These are phyloP conservation scores for Murina feae DNA, from an alignment of 2,113 vertebrate genomes.

Conservation along the genomic window DNA sequence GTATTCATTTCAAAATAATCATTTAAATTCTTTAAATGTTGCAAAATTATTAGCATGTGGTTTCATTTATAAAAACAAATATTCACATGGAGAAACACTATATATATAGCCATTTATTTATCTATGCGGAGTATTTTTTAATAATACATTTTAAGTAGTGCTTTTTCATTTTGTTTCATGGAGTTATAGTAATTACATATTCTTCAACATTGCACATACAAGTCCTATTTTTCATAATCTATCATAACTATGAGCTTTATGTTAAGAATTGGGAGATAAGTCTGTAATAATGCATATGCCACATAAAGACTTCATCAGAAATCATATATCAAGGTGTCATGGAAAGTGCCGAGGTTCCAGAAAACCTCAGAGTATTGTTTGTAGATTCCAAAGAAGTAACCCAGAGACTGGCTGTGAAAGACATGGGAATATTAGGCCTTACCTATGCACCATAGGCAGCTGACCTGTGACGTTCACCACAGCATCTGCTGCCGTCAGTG, in stretches of 20 bases:
- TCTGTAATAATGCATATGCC: background rate
- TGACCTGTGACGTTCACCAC: background rate
- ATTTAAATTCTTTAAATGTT: background rate
- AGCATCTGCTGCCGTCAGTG: background rate
- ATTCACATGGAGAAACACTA: background rate
- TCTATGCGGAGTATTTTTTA: background rate
- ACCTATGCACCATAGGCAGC: background rate
- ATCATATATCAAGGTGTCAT: background rate
- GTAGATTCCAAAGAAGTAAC: background rate
- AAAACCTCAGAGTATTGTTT: background rate
- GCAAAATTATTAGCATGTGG: background rate
- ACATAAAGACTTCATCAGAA: background rate
- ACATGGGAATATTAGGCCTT: background rate
- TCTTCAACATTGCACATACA: background rate
- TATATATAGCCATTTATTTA: background rate
- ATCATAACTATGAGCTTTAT: background rate
- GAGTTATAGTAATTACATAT: background rate
- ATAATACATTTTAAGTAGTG: background rate
- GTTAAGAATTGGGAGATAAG: background rate
- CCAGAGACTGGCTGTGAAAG: background rate
- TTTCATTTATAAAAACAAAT: background rate
- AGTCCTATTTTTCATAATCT: background rate
- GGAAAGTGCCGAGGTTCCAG: background rate
- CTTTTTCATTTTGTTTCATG: background rate
- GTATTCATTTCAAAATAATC: constrained; percentile 19